These are phyloP conservation scores for Aptenodytes forsteri DNA, from an alignment of 2,113 vertebrate genomes.

Conservation along the genomic window DNA sequence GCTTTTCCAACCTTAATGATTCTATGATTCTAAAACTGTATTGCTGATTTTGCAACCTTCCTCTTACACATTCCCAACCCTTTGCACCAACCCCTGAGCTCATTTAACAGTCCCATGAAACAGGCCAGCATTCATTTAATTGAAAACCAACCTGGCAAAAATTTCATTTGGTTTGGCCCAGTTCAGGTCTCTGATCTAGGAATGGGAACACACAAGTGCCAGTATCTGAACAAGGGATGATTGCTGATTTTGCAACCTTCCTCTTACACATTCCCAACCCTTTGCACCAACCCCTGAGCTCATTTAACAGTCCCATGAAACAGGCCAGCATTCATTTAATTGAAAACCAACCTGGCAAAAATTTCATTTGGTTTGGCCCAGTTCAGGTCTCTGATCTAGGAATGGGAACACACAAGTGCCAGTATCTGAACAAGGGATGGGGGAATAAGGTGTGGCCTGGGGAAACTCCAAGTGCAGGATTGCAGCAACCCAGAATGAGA, in stretches of 20 bases:
- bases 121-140: no score
- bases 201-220: no score
- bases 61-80: no score
- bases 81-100: no score
- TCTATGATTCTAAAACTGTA: no score
- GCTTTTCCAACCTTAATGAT: no score
- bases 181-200: no score
- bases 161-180: no score
- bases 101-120: no score
- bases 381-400: background rate
- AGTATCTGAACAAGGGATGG: background rate
- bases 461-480: background rate
- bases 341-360: background rate
- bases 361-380: background rate
- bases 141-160: no score
- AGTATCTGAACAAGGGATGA: no score
- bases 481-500: background rate
- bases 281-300: background rate
- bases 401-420: background rate
- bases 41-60: no score
- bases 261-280: background rate
- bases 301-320: background rate
- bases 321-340: background rate
- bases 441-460: background rate
- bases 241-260: background rate